Percentiles rank a stretch among this genome's conserved stretches.
Evolutionary conservation across 2,113 vertebrate genomes (phyloP).

Genomic region (Apus apus): DNA sequence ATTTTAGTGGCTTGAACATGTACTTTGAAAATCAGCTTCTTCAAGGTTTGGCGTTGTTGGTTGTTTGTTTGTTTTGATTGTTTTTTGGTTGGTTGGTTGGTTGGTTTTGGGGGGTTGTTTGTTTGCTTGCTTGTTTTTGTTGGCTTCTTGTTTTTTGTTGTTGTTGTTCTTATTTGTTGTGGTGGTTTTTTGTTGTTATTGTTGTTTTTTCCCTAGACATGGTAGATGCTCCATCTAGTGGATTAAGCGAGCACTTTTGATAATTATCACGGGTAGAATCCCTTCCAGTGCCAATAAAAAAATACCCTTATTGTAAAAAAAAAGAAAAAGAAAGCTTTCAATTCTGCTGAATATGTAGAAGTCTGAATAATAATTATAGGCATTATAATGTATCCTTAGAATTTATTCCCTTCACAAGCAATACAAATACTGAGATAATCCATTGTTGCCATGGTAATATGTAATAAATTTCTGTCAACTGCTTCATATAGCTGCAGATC

Average conservation of each 20-base stretch:
- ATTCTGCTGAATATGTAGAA: background rate
- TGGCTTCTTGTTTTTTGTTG: too few relatives aligned
- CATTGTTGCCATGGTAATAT: constrained; percentile 56
- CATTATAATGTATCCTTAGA: background rate
- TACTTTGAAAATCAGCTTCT: constrained; percentile 1
- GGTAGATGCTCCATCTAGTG: constrained; percentile 78
- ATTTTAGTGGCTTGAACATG: background rate
- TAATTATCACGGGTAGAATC: constrained; percentile 14
- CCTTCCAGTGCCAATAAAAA: background rate
- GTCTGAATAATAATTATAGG: constrained; percentile 1
- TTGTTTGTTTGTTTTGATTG: background rate
- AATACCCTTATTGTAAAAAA: background rate
- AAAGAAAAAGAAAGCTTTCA: background rate
- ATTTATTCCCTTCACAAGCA: constrained; percentile 8
- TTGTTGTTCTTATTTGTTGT: too few relatives aligned
- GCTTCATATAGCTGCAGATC: constrained; percentile 57
- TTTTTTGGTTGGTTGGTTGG: too few relatives aligned
- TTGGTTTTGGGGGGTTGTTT: too few relatives aligned
- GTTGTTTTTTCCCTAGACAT: background rate
- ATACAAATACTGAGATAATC: constrained; percentile 16
- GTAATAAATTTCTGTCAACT: constrained; percentile 53
- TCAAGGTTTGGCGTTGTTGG: background rate
- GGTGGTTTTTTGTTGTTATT: too few relatives aligned
- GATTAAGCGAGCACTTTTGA: constrained; percentile 32
- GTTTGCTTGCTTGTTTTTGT: background rate